Conservation (phyloP, 2,797 vertebrate genomes). For the Clarias platycephalus region DNA sequence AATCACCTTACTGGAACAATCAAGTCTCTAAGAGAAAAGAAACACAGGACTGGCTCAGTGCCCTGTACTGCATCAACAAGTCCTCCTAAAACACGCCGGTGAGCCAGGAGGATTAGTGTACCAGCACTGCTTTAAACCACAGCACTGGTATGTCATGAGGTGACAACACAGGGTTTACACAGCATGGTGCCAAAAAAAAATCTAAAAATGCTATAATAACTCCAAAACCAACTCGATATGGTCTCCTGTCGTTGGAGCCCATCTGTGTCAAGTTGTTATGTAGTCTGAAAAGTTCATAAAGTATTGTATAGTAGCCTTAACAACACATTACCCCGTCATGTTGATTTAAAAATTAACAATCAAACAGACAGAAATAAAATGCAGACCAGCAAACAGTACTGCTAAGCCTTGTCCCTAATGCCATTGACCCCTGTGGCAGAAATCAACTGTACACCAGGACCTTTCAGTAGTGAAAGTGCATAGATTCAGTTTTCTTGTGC, state of each 20-base stretch:
- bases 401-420: not conserved
- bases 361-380: too few relatives aligned
- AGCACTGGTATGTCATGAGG: not conserved
- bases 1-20: slow-evolving; percentile 56
- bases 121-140: not conserved
- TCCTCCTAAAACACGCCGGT: slow-evolving; percentile 19
- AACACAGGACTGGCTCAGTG: slow-evolving; percentile 6
- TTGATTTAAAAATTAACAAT: too few relatives aligned
- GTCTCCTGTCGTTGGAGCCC: not conserved
- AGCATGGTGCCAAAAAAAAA: not conserved
- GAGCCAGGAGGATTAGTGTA: slow-evolving; percentile 36
- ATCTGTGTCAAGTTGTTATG: not conserved
- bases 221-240: not conserved
- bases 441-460: not conserved
- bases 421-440: not conserved
- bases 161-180: not conserved
- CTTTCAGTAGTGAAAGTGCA: not conserved
- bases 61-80: slow-evolving; percentile 18
- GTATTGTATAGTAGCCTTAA: not conserved
- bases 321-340: not conserved
- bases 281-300: not conserved
- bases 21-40: slow-evolving; percentile 2
- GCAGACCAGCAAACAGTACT: not conserved
- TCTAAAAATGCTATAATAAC: not conserved
- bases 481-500: not conserved